Evolutionary conservation across 2,113 vertebrate species (phyloP).

Genomic region (Choloepus hoffmanni): DNA sequence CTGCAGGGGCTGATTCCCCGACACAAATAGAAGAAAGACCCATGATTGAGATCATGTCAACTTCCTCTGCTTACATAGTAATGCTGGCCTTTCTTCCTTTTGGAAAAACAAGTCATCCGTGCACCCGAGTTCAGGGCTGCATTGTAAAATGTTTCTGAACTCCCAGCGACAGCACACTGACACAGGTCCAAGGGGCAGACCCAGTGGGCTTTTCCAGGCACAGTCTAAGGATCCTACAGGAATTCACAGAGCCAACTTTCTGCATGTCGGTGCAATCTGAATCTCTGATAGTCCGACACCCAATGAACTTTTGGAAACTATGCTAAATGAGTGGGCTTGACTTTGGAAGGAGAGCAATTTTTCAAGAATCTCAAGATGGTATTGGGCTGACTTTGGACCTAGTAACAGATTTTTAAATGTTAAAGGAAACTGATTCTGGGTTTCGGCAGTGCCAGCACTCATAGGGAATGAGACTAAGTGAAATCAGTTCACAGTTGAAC

Average conservation of each 20-base stretch:
- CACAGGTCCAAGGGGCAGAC: constrained; percentile 9
- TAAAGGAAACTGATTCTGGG: background rate
- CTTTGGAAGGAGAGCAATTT: background rate
- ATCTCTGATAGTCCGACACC: rapidly evolving
- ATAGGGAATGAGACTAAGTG: background rate
- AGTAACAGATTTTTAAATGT: background rate
- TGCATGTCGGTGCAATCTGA: background rate
- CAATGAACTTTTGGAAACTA: rapidly evolving
- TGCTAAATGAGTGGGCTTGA: background rate
- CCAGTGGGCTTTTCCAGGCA: background rate
- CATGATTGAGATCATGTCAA: constrained; percentile 84
- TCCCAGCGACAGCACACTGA: background rate
- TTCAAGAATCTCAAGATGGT: background rate
- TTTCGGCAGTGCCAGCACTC: background rate
- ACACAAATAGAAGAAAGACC: constrained; percentile 77
- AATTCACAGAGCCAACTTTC: rapidly evolving
- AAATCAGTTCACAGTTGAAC: constrained; percentile 58
- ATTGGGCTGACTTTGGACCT: background rate
- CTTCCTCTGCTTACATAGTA: constrained; percentile 83
- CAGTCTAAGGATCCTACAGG: rapidly evolving
- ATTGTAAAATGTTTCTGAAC: constrained; percentile 75
- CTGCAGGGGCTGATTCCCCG: constrained; percentile 51
- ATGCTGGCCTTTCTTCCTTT: constrained; percentile 76
- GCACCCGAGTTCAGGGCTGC: constrained; percentile 64
- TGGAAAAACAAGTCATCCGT: constrained; percentile 80